Percentiles rank a stretch among this genome's conserved stretches.
These are phyloP conservation scores for Subanguina moxae DNA, from an alignment of 1,140 invertebrate species.

Conservation along the genomic window DNA sequence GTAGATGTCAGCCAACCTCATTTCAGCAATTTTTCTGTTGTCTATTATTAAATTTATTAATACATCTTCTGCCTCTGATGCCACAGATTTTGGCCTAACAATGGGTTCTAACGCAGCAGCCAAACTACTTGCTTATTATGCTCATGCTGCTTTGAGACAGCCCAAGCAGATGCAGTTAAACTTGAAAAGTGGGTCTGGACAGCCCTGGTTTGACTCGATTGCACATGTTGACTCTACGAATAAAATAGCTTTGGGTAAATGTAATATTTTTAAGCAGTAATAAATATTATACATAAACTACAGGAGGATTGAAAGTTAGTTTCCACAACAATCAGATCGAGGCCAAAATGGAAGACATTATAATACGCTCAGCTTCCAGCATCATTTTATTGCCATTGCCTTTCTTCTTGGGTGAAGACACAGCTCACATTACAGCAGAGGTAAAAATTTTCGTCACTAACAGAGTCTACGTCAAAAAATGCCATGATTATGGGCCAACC, in stretches of 20 bases:
- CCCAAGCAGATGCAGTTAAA: constrained; percentile 21
- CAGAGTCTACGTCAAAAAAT: too few relatives aligned
- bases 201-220: constrained; percentile 33
- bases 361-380: constrained; percentile 5
- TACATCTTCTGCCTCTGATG: too few relatives aligned
- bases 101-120: constrained; percentile 19
- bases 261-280: too few relatives aligned
- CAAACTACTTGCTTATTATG: constrained; percentile 20
- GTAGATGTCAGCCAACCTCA: too few relatives aligned
- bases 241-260: constrained; percentile 11
- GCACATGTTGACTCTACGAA: constrained; percentile 26
- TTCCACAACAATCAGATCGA: constrained; percentile 30
- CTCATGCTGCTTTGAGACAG: constrained; percentile 22
- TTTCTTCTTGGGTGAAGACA: constrained; percentile 33
- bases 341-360: constrained; percentile 19
- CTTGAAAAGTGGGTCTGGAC: constrained; percentile 11
- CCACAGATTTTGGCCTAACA: too few relatives aligned
- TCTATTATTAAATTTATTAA: too few relatives aligned
- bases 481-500: too few relatives aligned
- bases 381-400: constrained; percentile 24
- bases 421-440: constrained; percentile 22
- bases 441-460: too few relatives aligned
- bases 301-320: constrained; percentile 1
- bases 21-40: too few relatives aligned
- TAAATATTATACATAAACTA: background rate